Evolutionary conservation across 2,113 vertebrate genomes (phyloP), one percentile per base, ranked within the genome.

Genomic region (Gambusia holbrooki): DNA sequence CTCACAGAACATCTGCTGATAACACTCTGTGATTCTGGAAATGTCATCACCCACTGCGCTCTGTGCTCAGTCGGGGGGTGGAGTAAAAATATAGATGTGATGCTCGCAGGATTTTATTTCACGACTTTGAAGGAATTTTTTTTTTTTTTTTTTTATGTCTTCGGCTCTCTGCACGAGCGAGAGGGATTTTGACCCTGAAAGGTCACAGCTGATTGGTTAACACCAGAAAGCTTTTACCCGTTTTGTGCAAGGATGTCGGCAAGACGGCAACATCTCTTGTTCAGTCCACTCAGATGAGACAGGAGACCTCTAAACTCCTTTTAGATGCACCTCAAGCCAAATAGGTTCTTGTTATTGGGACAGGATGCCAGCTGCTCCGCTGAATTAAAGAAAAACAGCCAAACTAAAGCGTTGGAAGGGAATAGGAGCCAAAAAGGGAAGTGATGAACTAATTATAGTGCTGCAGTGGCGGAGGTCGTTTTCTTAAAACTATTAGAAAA

Each of bases 131-230:
- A 71, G 76, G n/a, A 58, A 76, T 83, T 81, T 77, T 64, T 33
- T 32, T 32, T 29, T 35, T 33, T 35, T 9, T 33, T 32, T 42
- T 42, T 15, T 33, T 62, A 35, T 19, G 68, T 80, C 65, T 5
- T 40, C 30, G n/a, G 42, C 0, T 60, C 63, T 73, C 66, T 73
- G 69, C 37, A 79, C 33, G 60, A 77, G 80, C 37, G 17, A 65
- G 82, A 40, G 85, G 65, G 78, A 78, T 15, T 68, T 51, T 45
- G 73, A 82, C 81, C 88, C 81, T 69, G 76, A 86, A 90, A 90
- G 83, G 88, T 90, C 87, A 90, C 83, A 71, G 71, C 63, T 87
- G 88, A 92, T 88, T 90, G 88, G 86, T 80, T 87, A 87, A 90
- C 86, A 84, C 85, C 82, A 74, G 76, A 90, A 92, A 90, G 86